These are phyloP conservation scores for Antheraea assamensis DNA, from an alignment of 2,888 invertebrate genomes.

Conservation along the genomic window DNA sequence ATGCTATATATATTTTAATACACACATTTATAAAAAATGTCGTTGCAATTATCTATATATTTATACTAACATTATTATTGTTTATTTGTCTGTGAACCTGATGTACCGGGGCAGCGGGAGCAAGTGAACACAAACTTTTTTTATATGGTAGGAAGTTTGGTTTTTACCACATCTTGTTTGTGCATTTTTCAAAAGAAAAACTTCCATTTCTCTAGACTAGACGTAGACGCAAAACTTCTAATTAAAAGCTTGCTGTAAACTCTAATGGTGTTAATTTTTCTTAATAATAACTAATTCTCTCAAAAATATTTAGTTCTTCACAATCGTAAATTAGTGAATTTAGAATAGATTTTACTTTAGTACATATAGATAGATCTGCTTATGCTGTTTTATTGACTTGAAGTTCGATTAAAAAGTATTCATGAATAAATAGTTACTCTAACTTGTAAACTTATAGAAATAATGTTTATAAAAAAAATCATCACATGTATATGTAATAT, in stretches of 20 bases:
- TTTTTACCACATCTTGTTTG: conserved; percentile 51
- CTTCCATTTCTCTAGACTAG: conserved; percentile 22
- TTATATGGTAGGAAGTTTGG: conserved; percentile 79
- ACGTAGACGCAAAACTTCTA: conserved; percentile 14
- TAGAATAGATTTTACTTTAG: neutral
- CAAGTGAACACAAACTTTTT: conserved; percentile 73
- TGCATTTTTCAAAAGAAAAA: conserved; percentile 40
- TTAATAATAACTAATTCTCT: neutral
- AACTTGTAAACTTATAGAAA: neutral
- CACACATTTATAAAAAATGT: conserved; percentile 14
- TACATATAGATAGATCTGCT: neutral
- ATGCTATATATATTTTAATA: conserved; percentile 11
- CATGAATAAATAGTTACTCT: neutral
- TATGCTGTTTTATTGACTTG: neutral
- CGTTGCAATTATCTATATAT: conserved; percentile 39
- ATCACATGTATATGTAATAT: neutral
- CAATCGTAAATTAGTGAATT: neutral
- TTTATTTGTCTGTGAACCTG: conserved; percentile 77
- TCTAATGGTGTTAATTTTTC: neutral
- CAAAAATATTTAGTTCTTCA: neutral
- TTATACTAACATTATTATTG: conserved; percentile 64
- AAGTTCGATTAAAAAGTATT: neutral
- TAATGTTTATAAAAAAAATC: neutral
- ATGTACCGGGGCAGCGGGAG: conserved; percentile 73
- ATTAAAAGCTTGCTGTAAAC: neutral